These are phyloP conservation scores for Zaprionus taronus DNA, from an alignment of 1,140 invertebrate species.

Conservation along the genomic window DNA sequence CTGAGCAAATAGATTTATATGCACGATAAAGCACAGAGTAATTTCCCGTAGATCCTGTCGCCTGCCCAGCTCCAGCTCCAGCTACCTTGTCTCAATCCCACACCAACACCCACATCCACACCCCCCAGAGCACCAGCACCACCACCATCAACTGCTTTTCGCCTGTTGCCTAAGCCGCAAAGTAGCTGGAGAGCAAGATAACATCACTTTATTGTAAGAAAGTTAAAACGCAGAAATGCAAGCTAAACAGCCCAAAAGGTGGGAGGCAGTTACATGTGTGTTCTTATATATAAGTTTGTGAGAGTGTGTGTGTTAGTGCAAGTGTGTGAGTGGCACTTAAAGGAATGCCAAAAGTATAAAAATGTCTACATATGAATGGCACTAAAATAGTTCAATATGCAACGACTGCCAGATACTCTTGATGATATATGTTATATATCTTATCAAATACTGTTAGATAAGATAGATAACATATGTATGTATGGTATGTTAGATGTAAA, in stretches of 20 bases:
- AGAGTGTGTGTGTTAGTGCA: constrained; percentile 2
- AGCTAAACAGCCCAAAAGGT: constrained; percentile 51
- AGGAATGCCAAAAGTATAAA: constrained; percentile 44
- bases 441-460: too few relatives aligned
- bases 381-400: background rate
- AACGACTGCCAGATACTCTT: constrained; percentile 20
- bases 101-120: too few relatives aligned
- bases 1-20: constrained; percentile 83
- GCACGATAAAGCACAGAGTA: constrained; percentile 82
- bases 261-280: constrained; percentile 17
- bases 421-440: background rate
- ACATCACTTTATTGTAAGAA: constrained; percentile 83
- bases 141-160: constrained; percentile 18
- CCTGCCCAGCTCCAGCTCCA: constrained; percentile 40
- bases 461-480: too few relatives aligned
- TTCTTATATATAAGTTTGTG: constrained; percentile 22
- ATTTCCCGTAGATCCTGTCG: constrained; percentile 82
- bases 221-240: constrained; percentile 82
- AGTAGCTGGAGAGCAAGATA: constrained; percentile 78
- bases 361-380: constrained; percentile 23
- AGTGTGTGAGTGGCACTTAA: constrained; percentile 28
- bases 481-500: too few relatives aligned
- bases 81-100: background rate
- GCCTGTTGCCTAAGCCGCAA: constrained; percentile 82
- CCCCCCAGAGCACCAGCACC: background rate